A percentile compares a stretch with the other conserved stretches of the same genome.
phyloP scores from a whole-genome alignment of 2,797 vertebrate species.

The Denticeps clupeoides region DNA sequence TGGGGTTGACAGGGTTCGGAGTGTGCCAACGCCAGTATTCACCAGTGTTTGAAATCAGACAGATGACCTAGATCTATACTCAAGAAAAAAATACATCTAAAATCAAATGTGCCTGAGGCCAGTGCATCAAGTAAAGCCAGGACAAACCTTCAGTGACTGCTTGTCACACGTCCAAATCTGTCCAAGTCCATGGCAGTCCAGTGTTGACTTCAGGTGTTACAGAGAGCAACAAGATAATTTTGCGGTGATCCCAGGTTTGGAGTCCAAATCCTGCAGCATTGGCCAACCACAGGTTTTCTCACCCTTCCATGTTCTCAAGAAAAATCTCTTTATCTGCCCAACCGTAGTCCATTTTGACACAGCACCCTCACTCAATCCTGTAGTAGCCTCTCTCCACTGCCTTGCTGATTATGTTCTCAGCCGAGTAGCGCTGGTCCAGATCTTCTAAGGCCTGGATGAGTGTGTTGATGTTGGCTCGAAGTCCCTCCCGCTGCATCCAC shows the following conservation, averaged over 20 bases:
- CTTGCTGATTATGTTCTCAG: constrained; percentile 55
- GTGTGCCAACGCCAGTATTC: constrained; percentile 23
- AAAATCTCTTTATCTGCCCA: constrained; percentile 3
- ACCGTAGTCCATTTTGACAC: constrained; percentile 20
- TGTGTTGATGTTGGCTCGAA: constrained; percentile 62
- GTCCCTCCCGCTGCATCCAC: constrained; percentile 67
- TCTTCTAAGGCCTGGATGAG: constrained; percentile 52
- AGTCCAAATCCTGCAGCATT: not conserved
- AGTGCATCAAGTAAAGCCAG: constrained; percentile 51
- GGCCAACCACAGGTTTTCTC: not conserved
- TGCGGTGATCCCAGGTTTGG: not conserved
- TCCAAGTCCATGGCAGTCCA: constrained; percentile 24
- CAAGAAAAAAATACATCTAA: constrained; percentile 10
- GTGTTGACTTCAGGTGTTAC: constrained; percentile 29
- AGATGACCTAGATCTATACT: not conserved
- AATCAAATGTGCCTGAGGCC: constrained; percentile 53
- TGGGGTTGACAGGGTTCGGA: no score
- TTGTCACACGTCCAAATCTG: no score
- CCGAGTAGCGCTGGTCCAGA: constrained; percentile 63
- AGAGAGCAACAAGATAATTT: not conserved
- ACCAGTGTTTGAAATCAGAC: constrained; percentile 11
- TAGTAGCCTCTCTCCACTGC: constrained; percentile 58
- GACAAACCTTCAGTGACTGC: no score
- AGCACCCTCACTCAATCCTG: constrained; percentile 38
- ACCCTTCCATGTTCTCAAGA: not conserved